Base-by-base conservation (phyloP, 2,113 vertebrate genomes). In the Aleadryas rufinucha region DNA sequence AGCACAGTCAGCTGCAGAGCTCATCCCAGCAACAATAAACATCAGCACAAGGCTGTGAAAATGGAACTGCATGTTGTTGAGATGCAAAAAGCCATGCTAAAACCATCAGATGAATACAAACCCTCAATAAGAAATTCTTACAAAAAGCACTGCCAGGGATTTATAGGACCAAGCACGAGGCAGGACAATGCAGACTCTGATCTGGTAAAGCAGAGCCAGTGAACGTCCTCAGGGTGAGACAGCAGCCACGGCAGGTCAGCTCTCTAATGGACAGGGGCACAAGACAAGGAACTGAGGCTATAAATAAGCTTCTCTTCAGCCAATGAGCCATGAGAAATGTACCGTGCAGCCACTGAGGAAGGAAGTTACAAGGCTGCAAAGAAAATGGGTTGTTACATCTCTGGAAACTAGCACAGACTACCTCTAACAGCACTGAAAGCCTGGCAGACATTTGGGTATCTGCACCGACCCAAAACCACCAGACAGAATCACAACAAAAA, bases 361-460 rank as follows among this genome's bases (percentile, higher is more conserved):
- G 93, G 94, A 97, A 96, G 68, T 56, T 66, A 63, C 91, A 87
- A 87, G 64, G 64, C 89, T 90, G 68, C 52, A 45, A 84, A 90
- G 72, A 92, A 92, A 90, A 95, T 41, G 72, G 42, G 50, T 84
- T 20, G 24, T 78, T 69, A 77, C 54, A 14, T 44, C 52, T 87
- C 65, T 86, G 69, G 83, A 93, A 92, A 92, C 44, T 13, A 70
- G 68, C 47, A 81, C 64, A 50, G 80, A 11, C 52, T 78, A 80
- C 42, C 24, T 81, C 60, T 44, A 35, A 68, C 2, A 89, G 80
- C 76, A 54, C 75, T 21, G 66, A 76, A 76, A 91, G 57, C 49
- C 66, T 65, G 47, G 42, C 76, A 89, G 84, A 57, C 54, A 6
- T 35, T 74, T 44, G n/a, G 52, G 52, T 52, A 78, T 71, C 52